Base-by-base conservation (phyloP, 2,888 invertebrate genomes). In the Diaprepes abbreviatus region DNA sequence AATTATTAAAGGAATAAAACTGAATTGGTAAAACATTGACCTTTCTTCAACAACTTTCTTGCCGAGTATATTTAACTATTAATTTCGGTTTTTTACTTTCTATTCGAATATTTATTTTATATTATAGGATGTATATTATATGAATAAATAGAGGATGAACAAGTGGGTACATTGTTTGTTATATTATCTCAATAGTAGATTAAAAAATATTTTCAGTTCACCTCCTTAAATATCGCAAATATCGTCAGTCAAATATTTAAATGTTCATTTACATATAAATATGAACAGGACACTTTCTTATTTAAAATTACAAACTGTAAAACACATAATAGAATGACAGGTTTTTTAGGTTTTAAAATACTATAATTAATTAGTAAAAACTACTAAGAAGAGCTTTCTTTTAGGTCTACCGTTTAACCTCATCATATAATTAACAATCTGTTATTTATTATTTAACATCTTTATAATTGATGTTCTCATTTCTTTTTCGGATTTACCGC, bases 91-190 rank as follows among this genome's bases (percentile, higher is more conserved):
- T 35, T 35, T 35, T 35, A 35, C 35, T 35, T 35, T 35, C 35
- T 35, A 35, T n/a, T 35, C 2, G 35, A n/a, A 2, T 35, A n/a
- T 35, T 35, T 35, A n/a, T 35, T 2, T 35, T 33, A 3, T 35
- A 5, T 24, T 24, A 24, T 24, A 24, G 24, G 3, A 24, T 5
- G 5, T 24, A 14, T 54, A 54, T 50, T 50, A 50, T 14, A 9
- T 19, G 35, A 54, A 17, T 35, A 35, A 54, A 50, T 16, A 54
- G 54, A 33, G 14, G 31, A 54, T 54, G 19, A 54, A 50, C 9
- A 3, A 14, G 2, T 28, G n/a, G n/a, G n/a, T 16, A 35, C 35
- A 54, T 35, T 54, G 35, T 24, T 12, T 14, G 14, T 52, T 33
- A 35, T 35, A 17, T 48, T 16, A 48, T 17, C 19, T 5, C 50